Base-by-base conservation (phyloP, 2,888 invertebrate species). In the Ditula angustiorana region DNA sequence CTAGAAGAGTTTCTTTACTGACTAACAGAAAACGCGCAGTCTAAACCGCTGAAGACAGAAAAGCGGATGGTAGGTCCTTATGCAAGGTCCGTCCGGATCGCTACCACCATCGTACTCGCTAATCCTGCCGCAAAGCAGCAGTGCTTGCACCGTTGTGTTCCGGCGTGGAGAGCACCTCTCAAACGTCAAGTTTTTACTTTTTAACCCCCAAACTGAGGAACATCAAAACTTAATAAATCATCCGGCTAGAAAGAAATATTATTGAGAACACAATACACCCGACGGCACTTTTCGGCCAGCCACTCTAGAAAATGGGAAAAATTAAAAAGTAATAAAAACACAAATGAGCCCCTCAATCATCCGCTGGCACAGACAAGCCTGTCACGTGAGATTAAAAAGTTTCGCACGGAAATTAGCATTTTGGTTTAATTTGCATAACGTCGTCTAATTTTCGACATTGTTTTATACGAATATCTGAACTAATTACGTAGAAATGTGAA, bases 321-420 rank as follows among this genome's bases (percentile, higher is more conserved):
- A 91, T 92, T 92, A 89, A 89, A 90, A 92, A 92, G 90, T 92
- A 89, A 91, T 92, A 92, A 91, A 92, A 90, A 92, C 78, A 87
- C 88, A 92, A 92, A 92, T 92, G 91, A 92, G 90, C 81, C 86
- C 87, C 90, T 92, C 92, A 89, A 92, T 92, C 92, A 92, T 91
- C 87, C 86, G 90, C 86, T 88, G 86, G 82, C 82, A 74, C 68
- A 72, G 79, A 76, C 73, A 71, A 73, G 73, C 75, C 85, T 86
- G 92, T 91, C 92, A 92, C 90, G 92, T 89, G 90, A 92, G 92
- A 92, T 92, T 92, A 92, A 92, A 92, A 92, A 92, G 90, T 92
- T 92, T 92, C 92, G 87, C 92, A 91, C 92, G 92, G 82, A 90
- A 91, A 92, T 92, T 92, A 90, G 89, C 92, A 92, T 92, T 91